Evolutionary conservation across 2,797 vertebrate species (phyloP), one percentile per base, ranked within the genome.

Genomic region (Thaleichthys pacificus): DNA sequence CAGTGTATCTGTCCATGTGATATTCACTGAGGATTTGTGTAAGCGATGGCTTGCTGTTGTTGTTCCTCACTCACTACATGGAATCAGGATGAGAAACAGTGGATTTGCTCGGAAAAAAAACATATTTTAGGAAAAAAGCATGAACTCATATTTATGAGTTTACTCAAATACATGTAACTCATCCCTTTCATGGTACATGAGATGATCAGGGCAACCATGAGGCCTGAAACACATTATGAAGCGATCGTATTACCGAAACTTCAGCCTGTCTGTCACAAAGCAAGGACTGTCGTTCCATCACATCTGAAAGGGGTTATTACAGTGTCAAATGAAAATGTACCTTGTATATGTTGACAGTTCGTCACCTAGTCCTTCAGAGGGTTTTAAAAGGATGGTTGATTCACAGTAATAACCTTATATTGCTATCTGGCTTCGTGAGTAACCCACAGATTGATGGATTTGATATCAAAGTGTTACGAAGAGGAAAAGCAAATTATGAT

Each of bases 401-500:
- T 77, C 70, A 21, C 66, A 78, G 75, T 83, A 89, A 88, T 87
- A 80, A 88, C 81, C 66, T 69, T 5, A 24, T 14, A 38, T 38
- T 56, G 65, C 71, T 71, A 32, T 74, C 79, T 70, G 70, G 61
- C 35, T 72, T 49, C 71, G 42, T 47, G 42, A 69, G 65, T 61
- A 71, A 14, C 0, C 1, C 32, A 58, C 77, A 82, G 82, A 88
- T 85, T 88, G 88, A 89, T 90, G 84, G 69, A 3, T 71, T 80
- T 74, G 76, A 84, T 86, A 84, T 83, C 71, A 42, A 42, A 32
- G 86, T 76, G 83, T 81, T 66, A 61, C 66, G 79, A 54, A 81
- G 77, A 74, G 81, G 80, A 87, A 86, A 85, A 78, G 80, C 73
- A 85, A 88, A 88, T 85, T 78, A 80, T 74, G 73, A 77, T 66